These are phyloP conservation scores for Zygogramma bicolorata DNA, from an alignment of 2,888 invertebrate genomes.

Conservation along the genomic window DNA sequence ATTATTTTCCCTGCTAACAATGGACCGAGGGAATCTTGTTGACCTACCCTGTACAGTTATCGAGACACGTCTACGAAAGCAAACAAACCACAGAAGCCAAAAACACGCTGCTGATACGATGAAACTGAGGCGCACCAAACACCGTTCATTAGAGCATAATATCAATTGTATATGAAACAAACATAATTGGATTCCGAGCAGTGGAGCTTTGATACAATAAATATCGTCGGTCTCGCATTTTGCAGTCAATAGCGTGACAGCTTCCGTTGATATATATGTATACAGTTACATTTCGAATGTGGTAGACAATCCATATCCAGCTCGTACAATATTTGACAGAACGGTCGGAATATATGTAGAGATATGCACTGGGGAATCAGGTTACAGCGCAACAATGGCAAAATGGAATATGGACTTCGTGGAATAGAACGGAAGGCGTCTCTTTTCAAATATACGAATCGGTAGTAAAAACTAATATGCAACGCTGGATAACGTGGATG, in stretches of 20 bases:
- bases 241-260: constrained; percentile 53
- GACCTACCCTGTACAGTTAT: too few species aligned
- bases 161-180: not conserved
- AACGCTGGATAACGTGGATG: too few species aligned
- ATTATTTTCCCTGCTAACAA: too few species aligned
- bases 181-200: not conserved
- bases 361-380: not conserved
- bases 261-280: constrained; percentile 50
- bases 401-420: not conserved
- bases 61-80: too few species aligned
- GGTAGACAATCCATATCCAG: constrained; percentile 25
- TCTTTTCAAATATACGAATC: not conserved
- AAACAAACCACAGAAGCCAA: too few species aligned
- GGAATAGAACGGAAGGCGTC: not conserved
- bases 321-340: constrained; percentile 28
- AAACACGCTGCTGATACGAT: too few species aligned
- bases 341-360: not conserved
- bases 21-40: too few species aligned
- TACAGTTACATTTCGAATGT: constrained; percentile 2
- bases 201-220: constrained; percentile 26
- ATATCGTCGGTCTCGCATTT: constrained; percentile 37
- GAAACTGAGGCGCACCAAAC: too few species aligned
- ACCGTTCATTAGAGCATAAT: not conserved
- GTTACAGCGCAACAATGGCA: not conserved
- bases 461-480: too few species aligned